phyloP scores from a whole-genome alignment of 2,797 vertebrate species.

The Capromys pilorides region DNA sequence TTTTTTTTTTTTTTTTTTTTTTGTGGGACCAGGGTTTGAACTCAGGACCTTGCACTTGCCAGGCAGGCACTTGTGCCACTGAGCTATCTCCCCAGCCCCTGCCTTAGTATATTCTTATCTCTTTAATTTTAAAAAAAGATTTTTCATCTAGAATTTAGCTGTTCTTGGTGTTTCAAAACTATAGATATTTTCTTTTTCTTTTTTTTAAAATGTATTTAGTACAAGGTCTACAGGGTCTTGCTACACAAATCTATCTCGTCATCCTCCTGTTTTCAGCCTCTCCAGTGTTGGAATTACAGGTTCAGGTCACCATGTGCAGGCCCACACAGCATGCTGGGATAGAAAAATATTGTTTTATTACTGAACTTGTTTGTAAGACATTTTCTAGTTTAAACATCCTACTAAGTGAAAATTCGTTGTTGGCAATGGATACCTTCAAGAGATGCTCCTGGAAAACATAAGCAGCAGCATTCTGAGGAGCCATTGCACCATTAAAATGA shows the following conservation, averaged over 20 bases:
- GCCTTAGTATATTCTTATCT: not conserved
- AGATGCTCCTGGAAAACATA: not conserved
- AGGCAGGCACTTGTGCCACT: too few species aligned
- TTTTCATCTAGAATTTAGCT: constrained; percentile 1
- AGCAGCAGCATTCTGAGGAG: not conserved
- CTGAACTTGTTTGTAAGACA: constrained; percentile 9
- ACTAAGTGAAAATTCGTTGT: not conserved
- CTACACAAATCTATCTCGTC: too few species aligned
- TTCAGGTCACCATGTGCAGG: too few species aligned
- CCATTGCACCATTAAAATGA: not conserved
- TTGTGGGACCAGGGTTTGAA: too few species aligned
- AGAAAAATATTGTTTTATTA: constrained; percentile 42
- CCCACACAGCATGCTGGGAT: not conserved
- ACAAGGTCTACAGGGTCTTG: too few species aligned
- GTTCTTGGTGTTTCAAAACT: constrained; percentile 34
- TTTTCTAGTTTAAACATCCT: not conserved
- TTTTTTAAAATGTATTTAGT: too few species aligned
- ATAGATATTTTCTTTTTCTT: not conserved
- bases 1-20: too few species aligned
- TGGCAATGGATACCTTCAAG: constrained; percentile 10
- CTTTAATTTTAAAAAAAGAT: constrained; percentile 34
- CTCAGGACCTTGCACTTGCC: too few species aligned
- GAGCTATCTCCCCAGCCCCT: too few species aligned
- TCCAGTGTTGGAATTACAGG: too few species aligned
- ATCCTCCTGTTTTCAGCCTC: too few species aligned